Percentiles rank a stretch among this genome's conserved stretches.
Evolutionary conservation across 2,797 vertebrate genomes (phyloP).

Genomic region (Myotis daubentonii): DNA sequence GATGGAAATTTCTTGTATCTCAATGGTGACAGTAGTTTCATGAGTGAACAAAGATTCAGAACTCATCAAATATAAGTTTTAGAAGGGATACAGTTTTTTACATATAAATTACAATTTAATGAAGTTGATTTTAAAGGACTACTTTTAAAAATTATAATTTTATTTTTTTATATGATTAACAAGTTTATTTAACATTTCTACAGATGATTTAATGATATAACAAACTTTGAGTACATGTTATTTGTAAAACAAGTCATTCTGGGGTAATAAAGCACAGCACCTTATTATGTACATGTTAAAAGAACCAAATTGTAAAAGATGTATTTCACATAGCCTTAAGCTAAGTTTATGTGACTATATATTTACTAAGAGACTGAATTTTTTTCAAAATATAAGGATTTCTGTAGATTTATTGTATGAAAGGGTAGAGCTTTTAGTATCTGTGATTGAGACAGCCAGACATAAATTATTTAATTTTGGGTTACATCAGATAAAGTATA

Average conservation of each 20-base stretch:
- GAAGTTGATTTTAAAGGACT: neutral
- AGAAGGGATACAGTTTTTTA: neutral
- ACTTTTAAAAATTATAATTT: neutral
- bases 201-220: neutral
- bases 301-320: neutral
- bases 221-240: constrained; percentile 25
- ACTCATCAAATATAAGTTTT: neutral
- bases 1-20: neutral
- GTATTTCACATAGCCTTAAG: constrained; percentile 15
- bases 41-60: neutral
- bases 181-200: neutral
- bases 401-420: constrained; percentile 44
- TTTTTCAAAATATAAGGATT: constrained; percentile 31
- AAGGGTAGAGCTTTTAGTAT: neutral
- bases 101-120: constrained; percentile 15
- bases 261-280: neutral
- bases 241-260: constrained; percentile 37
- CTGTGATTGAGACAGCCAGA: constrained; percentile 4
- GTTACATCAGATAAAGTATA: neutral
- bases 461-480: neutral
- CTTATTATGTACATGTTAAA: neutral
- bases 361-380: constrained; percentile 42
- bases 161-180: neutral
- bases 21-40: neutral
- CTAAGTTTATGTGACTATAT: neutral